Evolutionary conservation across 2,888 invertebrate genomes (phyloP).

Genomic region (Melikaiella ostensackeni): DNA sequence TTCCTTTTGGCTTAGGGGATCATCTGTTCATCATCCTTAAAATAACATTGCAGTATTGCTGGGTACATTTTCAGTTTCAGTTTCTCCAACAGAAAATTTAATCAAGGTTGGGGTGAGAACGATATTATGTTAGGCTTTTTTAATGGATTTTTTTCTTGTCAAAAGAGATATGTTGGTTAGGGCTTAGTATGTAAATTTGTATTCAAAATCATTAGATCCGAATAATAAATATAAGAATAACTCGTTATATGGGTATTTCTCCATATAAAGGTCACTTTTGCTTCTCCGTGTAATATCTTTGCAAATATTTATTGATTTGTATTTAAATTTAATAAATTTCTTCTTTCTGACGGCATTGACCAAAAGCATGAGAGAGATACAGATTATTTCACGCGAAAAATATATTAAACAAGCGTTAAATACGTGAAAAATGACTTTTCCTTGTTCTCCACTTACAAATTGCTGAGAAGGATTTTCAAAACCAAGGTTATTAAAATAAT

Average conservation of each 20-base stretch:
- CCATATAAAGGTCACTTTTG: too few species aligned
- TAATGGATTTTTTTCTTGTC: neutral
- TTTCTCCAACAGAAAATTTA: conserved; percentile 14
- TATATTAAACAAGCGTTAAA: too few species aligned
- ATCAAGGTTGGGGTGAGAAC: neutral
- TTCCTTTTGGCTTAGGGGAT: conserved; percentile 20
- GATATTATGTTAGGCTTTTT: neutral
- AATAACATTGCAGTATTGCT: conserved; percentile 32
- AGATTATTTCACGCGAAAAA: too few species aligned
- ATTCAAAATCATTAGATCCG: neutral
- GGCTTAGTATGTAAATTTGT: neutral
- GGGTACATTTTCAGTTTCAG: conserved; percentile 9
- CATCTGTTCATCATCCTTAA: conserved; percentile 28
- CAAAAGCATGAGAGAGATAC: too few species aligned
- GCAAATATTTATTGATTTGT: too few species aligned
- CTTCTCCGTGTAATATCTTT: too few species aligned
- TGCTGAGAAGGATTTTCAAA: too few species aligned
- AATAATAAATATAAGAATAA: neutral
- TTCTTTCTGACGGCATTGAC: too few species aligned
- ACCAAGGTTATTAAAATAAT: too few species aligned
- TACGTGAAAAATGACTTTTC: too few species aligned
- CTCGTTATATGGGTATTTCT: neutral
- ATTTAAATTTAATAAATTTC: too few species aligned
- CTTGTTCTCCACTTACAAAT: too few species aligned
- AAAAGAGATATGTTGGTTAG: neutral